Percentiles rank a stretch among this genome's conserved stretches.
Conservation (phyloP, 2,797 vertebrate genomes). For the Acridotheres tristis region DNA sequence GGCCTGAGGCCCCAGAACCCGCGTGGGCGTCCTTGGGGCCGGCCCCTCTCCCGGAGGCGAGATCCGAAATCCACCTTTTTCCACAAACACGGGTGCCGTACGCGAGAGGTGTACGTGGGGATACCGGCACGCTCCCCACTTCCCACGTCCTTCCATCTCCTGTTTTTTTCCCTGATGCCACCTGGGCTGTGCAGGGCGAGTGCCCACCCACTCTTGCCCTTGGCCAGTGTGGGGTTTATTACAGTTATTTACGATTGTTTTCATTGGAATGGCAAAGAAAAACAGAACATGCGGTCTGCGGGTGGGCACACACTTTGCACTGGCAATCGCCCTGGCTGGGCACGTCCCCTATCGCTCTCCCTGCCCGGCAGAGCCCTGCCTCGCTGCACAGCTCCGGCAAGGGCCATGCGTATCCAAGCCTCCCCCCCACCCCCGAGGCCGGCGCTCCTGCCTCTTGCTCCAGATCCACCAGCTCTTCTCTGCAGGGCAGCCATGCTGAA, state of each 20-base stretch:
- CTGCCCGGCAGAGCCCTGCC: neutral
- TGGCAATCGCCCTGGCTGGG: neutral
- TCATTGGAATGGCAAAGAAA: constrained; percentile 38
- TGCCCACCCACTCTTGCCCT: constrained; percentile 4
- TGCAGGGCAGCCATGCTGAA: neutral
- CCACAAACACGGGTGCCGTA: constrained; percentile 62
- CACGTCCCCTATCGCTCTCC: fast-evolving
- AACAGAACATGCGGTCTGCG: neutral
- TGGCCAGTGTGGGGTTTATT: neutral
- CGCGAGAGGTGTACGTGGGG: constrained; percentile 36
- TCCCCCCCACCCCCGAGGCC: too few species aligned
- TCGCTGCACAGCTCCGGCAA: neutral
- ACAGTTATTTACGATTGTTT: neutral
- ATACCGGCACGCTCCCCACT: neutral
- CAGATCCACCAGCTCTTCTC: neutral
- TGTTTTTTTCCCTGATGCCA: neutral
- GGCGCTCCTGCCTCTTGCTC: neutral
- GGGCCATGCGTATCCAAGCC: fast-evolving
- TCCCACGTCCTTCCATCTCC: neutral
- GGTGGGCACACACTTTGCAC: constrained; percentile 42
- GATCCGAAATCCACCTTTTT: constrained; percentile 74
- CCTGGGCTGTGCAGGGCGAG: constrained; percentile 23
- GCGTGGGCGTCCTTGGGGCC: neutral
- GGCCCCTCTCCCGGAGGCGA: constrained; percentile 4
- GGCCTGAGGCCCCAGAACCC: neutral